Conservation (phyloP, 64 coral and sea anemone genomes). For the Pocillopora damicornis region DNA sequence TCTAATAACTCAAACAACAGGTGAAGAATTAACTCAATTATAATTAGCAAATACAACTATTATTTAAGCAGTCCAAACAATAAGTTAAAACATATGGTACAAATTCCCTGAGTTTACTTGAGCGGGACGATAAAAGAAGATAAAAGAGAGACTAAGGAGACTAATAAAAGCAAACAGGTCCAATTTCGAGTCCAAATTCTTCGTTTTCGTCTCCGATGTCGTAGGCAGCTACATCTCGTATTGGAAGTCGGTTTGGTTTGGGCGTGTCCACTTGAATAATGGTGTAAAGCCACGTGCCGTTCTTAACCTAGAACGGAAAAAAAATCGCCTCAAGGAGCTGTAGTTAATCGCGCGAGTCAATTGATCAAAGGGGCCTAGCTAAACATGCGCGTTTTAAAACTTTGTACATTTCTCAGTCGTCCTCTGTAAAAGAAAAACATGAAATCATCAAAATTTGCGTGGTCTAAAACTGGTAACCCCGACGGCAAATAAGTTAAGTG, state of each 20-base stretch:
- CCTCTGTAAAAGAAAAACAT: no score
- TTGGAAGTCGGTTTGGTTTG: constrained; percentile 59
- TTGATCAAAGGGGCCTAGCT: no score
- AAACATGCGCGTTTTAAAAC: no score
- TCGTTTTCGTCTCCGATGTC: constrained; percentile 63
- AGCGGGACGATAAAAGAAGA: not conserved
- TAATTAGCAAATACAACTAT: not conserved
- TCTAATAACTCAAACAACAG: not conserved
- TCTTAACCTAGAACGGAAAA: constrained; percentile 45
- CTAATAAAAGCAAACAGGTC: constrained; percentile 74
- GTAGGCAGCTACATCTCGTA: constrained; percentile 62
- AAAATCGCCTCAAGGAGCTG: not conserved
- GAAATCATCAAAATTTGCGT: no score
- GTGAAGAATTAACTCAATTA: not conserved
- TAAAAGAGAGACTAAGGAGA: not conserved
- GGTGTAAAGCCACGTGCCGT: constrained; percentile 75
- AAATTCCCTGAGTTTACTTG: not conserved
- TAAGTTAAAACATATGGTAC: constrained; percentile 35
- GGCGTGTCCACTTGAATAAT: constrained; percentile 52
- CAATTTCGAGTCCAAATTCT: constrained; percentile 83
- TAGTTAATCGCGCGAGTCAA: no score
- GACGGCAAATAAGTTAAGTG: no score
- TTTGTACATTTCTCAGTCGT: no score
- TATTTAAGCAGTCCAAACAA: not conserved
- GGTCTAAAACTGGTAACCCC: no score